phyloP scores from a whole-genome alignment of 2,113 vertebrate species.

The Speoplatyrhinus poulsoni region DNA sequence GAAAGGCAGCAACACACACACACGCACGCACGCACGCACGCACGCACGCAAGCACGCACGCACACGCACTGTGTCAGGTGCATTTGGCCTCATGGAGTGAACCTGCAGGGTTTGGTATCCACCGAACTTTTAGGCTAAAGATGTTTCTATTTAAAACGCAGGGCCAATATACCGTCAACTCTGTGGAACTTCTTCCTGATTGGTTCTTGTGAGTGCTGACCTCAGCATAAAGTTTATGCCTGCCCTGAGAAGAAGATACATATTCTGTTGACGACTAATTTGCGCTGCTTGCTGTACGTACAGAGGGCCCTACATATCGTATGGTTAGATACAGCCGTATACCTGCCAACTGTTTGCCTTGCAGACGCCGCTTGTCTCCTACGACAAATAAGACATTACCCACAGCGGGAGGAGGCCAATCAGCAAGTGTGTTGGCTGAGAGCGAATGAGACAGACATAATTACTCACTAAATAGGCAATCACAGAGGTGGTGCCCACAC shows the following conservation, averaged over 20 bases:
- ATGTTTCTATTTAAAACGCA: too few relatives aligned
- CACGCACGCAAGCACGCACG: not conserved
- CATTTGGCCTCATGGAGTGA: conserved; percentile 1
- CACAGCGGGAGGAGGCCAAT: conserved; percentile 72
- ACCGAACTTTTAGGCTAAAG: too few relatives aligned
- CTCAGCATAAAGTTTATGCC: too few relatives aligned
- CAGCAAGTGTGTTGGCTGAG: conserved; percentile 62
- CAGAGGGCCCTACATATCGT: too few relatives aligned
- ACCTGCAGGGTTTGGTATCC: not conserved
- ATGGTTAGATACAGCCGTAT: not conserved
- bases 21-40: conserved; percentile 16
- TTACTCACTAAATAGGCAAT: conserved; percentile 75
- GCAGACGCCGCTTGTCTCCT: conserved; percentile 41
- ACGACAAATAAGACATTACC: conserved; percentile 71
- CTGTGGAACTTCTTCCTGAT: too few relatives aligned
- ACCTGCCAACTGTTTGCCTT: conserved; percentile 1
- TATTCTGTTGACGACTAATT: too few relatives aligned
- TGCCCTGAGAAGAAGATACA: too few relatives aligned
- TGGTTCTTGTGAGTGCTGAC: too few relatives aligned
- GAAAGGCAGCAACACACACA: conserved; percentile 23
- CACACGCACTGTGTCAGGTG: not conserved
- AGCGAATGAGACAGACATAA: conserved; percentile 61
- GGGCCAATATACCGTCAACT: too few relatives aligned
- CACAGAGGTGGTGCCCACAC: conserved; percentile 63
- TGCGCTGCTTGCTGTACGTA: too few relatives aligned